Conservation (phyloP, 2,797 vertebrate species). For the Pteronotus mesoamericanus region DNA sequence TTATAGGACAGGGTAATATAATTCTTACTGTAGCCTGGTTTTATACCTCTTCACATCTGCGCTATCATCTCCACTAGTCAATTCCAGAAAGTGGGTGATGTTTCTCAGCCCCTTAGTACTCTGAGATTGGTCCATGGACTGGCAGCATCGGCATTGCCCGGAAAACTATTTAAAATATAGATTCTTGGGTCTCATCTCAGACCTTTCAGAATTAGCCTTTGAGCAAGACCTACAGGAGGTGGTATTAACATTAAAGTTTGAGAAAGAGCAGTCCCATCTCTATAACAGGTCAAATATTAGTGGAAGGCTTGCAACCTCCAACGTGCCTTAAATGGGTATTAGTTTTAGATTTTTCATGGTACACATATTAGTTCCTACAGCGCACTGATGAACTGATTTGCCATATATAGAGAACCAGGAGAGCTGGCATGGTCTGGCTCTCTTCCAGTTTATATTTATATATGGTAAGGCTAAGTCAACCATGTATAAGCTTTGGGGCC, state of each 20-base stretch:
- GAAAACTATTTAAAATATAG: background rate
- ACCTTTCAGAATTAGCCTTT: background rate
- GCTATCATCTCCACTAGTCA: background rate
- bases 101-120: background rate
- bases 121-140: rapidly evolving
- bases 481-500: background rate
- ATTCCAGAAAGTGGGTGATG: background rate
- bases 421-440: background rate
- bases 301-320: background rate
- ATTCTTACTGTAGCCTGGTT: background rate
- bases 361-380: background rate
- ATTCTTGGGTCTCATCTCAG: background rate
- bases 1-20: background rate
- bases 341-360: background rate
- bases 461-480: background rate
- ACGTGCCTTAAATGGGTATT: background rate
- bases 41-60: background rate
- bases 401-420: constrained; percentile 30
- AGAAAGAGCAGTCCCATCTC: background rate
- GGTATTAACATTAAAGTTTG: background rate
- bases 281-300: background rate
- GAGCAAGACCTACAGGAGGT: background rate
- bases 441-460: constrained; percentile 2
- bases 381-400: background rate
- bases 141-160: rapidly evolving